phyloP scores from a whole-genome alignment of 2,113 vertebrate species.

The Mobula hypostoma region DNA sequence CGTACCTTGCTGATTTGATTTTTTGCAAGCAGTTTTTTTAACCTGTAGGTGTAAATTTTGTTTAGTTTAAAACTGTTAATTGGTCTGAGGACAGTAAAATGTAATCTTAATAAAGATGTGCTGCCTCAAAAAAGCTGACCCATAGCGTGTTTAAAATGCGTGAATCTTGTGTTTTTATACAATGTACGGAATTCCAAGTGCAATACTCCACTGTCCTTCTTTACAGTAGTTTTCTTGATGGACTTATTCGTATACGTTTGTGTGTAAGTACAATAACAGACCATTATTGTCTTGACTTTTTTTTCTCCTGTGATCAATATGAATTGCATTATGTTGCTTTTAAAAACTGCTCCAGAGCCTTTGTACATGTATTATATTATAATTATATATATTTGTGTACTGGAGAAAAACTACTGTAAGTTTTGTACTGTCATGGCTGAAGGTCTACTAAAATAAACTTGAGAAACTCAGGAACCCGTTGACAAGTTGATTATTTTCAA shows the following conservation, averaged over 20 bases:
- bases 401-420: constrained; percentile 77
- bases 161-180: constrained; percentile 43
- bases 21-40: constrained; percentile 33
- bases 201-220: constrained; percentile 39
- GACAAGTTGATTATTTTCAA: constrained; percentile 17
- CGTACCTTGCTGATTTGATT: constrained; percentile 36
- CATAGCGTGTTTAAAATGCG: constrained; percentile 41
- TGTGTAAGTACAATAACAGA: constrained; percentile 48
- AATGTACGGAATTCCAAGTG: constrained; percentile 44
- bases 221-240: constrained; percentile 38
- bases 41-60: constrained; percentile 29
- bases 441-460: constrained; percentile 80
- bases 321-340: constrained; percentile 57
- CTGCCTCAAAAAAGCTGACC: constrained; percentile 32
- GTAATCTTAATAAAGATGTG: constrained; percentile 35
- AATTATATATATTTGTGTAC: constrained; percentile 76
- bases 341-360: constrained; percentile 66
- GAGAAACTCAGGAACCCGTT: constrained; percentile 56
- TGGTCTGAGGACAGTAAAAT: constrained; percentile 31
- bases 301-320: constrained; percentile 55
- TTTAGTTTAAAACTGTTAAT: constrained; percentile 32
- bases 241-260: constrained; percentile 40
- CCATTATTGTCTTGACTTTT: constrained; percentile 45
- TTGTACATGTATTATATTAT: constrained; percentile 79
- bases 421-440: constrained; percentile 83